Conservation (phyloP, 2,113 vertebrate species). For the Rhinolophus sinicus region DNA sequence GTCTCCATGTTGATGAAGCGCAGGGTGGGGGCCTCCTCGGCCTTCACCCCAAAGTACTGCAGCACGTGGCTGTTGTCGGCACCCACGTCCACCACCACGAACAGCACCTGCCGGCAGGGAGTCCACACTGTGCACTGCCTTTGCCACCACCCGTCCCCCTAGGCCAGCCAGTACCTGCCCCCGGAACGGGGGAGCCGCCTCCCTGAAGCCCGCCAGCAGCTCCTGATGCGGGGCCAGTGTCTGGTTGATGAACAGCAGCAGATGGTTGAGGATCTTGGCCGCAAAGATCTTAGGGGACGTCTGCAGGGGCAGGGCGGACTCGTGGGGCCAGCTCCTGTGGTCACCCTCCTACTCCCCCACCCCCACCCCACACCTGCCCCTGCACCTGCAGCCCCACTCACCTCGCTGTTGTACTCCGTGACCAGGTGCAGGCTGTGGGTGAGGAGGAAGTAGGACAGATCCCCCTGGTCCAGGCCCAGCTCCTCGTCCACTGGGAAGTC, state of each 20-base stretch:
- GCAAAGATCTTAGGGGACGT: slow-evolving; percentile 89
- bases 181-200: slow-evolving; percentile 86
- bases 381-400: background rate
- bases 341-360: accelerated
- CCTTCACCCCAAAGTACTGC: slow-evolving; percentile 89
- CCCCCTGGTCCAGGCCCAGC: slow-evolving; percentile 80
- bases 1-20: slow-evolving; percentile 89
- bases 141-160: accelerated
- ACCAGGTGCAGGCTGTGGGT: slow-evolving; percentile 91
- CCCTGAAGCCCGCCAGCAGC: slow-evolving; percentile 77
- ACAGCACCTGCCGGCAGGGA: slow-evolving; percentile 87
- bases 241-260: slow-evolving; percentile 93
- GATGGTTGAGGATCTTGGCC: slow-evolving; percentile 89
- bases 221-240: slow-evolving; percentile 81
- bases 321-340: accelerated
- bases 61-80: slow-evolving; percentile 81
- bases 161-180: slow-evolving; percentile 85
- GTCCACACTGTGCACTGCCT: accelerated
- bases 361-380: background rate
- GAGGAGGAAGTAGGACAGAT: slow-evolving; percentile 87
- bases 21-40: slow-evolving; percentile 83
- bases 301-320: slow-evolving; percentile 74
- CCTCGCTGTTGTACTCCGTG: slow-evolving; percentile 89
- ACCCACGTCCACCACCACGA: slow-evolving; percentile 88
- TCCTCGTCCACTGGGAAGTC: slow-evolving; percentile 86